Base-by-base conservation (phyloP, 2,797 vertebrate species). In the Catostomus latipinnis region DNA sequence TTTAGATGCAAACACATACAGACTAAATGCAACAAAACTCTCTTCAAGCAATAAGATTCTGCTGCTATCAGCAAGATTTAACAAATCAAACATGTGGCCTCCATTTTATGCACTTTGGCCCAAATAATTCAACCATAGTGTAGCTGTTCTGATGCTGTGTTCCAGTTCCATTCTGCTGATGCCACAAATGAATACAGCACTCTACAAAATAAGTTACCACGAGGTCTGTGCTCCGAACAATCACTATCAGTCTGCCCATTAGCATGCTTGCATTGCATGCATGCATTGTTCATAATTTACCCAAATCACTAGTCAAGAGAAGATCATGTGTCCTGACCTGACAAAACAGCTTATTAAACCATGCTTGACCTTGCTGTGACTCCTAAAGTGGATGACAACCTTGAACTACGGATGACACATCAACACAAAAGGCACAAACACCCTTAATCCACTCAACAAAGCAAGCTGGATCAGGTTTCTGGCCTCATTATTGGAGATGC, bases 161-260 rank as follows among this genome's bases (percentile, higher is more conserved):
- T 84, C 78, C 62, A 82, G 77, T 84, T 86, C 82, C 82, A 82
- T 84, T 82, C 56, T 86, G 82, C 78, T 86, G 85, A 86, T 81
- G 78, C 67, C 71, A 75, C 78, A 81, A 84, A 71, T 69, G 82
- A 76, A 68, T 50, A 45, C 57, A 72, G 81, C 74, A 70, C 85
- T 81, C 63, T 75, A 73, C 80, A 78, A 78, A 71, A 81, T 3
- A 81, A 53, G 52, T 9, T 75, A 65, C 67, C 43, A 57, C n/a
- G 50, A 70, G 70, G 78, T 34, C 71, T 73, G 48, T 18, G 68
- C 18, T 62, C 54, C 18, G n/a, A 78, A 71, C 68, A 75, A 57
- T 34, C 60, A 76, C 68, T 4, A 65, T 76, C 68, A 72, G 75
- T 74, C 75, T 78, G 52, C 65, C 62, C 70, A 73, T 66, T 46